These are phyloP conservation scores for Branchinecta lynchi DNA, from an alignment of 1,140 invertebrate species.

Conservation along the genomic window DNA sequence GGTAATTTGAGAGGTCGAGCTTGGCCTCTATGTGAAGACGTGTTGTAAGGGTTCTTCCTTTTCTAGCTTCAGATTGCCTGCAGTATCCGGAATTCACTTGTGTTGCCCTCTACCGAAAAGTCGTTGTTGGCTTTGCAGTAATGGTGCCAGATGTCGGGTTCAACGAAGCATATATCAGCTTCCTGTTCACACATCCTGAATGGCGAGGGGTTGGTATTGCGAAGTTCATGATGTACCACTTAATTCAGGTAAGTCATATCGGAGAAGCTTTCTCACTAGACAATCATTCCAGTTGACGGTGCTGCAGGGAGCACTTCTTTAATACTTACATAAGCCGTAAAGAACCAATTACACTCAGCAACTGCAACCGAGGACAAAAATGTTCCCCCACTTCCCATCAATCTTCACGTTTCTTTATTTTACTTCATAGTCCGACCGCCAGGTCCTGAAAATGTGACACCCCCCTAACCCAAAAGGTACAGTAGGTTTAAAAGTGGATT, in stretches of 20 bases:
- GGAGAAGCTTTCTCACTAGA: neutral
- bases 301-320: too few species aligned
- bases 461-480: too few species aligned
- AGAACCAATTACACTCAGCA: too few species aligned
- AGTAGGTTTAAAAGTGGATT: too few species aligned
- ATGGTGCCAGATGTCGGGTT: conserved; percentile 65
- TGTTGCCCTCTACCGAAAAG: conserved; percentile 63
- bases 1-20: conserved; percentile 7
- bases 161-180: conserved; percentile 76
- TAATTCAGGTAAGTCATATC: conserved; percentile 48
- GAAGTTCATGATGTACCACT: conserved; percentile 78
- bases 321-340: too few species aligned
- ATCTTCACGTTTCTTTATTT: neutral
- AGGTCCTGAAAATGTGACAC: too few species aligned
- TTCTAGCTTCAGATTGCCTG: conserved; percentile 66
- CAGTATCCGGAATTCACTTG: conserved; percentile 84
- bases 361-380: too few species aligned
- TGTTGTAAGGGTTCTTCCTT: conserved; percentile 21
- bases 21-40: conserved; percentile 15
- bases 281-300: too few species aligned
- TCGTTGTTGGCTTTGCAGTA: conserved; percentile 73
- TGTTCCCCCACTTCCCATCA: conserved; percentile 15
- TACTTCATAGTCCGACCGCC: too few species aligned
- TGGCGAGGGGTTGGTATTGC: conserved; percentile 67
- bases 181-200: conserved; percentile 67